These are phyloP conservation scores for Theocolax elegans DNA, from an alignment of 1,140 invertebrate species.

Conservation along the genomic window DNA sequence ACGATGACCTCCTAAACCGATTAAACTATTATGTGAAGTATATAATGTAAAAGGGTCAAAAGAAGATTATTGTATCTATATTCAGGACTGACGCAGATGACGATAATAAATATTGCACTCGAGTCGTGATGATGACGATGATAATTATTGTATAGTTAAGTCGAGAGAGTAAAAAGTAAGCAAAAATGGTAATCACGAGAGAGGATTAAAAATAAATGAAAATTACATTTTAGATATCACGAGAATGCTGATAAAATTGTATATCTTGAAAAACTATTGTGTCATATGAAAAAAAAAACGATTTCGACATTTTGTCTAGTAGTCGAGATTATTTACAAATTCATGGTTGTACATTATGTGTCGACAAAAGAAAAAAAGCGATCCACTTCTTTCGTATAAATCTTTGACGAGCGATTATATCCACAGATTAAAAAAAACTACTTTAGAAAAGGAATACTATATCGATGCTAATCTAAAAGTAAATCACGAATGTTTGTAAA, in stretches of 20 bases:
- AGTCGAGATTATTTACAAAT: constrained; percentile 34
- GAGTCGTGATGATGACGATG: constrained; percentile 63
- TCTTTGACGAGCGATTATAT: constrained; percentile 16
- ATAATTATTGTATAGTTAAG: constrained; percentile 66
- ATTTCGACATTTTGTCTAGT: constrained; percentile 23
- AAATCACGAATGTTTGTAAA: constrained; percentile 36
- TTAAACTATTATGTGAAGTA: constrained; percentile 57
- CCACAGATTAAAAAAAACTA: neutral
- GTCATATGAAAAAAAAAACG: constrained; percentile 16
- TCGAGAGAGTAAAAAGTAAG: constrained; percentile 41
- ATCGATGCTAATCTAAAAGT: constrained; percentile 28
- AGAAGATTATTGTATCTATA: constrained; percentile 67
- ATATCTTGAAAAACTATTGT: constrained; percentile 21
- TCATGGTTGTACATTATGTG: constrained; percentile 38
- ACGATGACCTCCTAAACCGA: constrained; percentile 62
- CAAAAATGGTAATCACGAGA: constrained; percentile 41
- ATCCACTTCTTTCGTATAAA: constrained; percentile 15
- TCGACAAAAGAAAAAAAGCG: constrained; percentile 21
- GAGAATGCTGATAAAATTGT: constrained; percentile 25
- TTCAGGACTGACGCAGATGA: constrained; percentile 62
- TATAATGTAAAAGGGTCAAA: constrained; percentile 58
- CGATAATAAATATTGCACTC: constrained; percentile 58
- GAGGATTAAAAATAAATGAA: constrained; percentile 24
- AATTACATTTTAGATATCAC: constrained; percentile 3
- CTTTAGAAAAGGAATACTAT: constrained; percentile 11